Percentiles rank a stretch among this genome's conserved stretches.
phyloP scores from a whole-genome alignment of 2,797 vertebrate species.

The Acanthurus leucopareius region DNA sequence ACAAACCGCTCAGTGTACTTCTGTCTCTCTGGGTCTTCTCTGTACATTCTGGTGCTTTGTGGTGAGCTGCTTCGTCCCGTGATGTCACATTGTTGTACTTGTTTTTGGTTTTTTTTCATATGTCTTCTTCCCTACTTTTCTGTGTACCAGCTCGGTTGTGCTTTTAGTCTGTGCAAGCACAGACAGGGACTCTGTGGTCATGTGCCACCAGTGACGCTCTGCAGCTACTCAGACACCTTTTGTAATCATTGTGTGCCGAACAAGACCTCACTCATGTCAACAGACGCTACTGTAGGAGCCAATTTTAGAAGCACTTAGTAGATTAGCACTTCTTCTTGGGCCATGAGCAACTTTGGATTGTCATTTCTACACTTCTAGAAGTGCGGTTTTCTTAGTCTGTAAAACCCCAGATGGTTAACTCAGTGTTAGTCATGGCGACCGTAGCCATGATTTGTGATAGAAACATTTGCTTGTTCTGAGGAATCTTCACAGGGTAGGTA shows the following conservation, averaged over 20 bases:
- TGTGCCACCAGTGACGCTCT: constrained; percentile 58
- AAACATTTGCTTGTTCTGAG: constrained; percentile 55
- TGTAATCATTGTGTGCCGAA: constrained; percentile 47
- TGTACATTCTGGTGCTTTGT: constrained; percentile 75
- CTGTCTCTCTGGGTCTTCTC: constrained; percentile 61
- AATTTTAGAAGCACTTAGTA: constrained; percentile 52
- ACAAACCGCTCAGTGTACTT: constrained; percentile 52
- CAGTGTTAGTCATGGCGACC: constrained; percentile 54
- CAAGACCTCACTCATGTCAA: constrained; percentile 56
- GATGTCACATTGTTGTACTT: constrained; percentile 65
- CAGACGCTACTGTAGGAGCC: constrained; percentile 44
- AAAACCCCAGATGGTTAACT: constrained; percentile 51
- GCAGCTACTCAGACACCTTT: constrained; percentile 49
- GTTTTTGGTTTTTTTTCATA: constrained; percentile 33
- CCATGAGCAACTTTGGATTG: constrained; percentile 42
- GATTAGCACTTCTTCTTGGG: constrained; percentile 48
- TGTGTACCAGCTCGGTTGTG: constrained; percentile 55
- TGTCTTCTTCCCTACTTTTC: constrained; percentile 20
- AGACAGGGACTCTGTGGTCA: constrained; percentile 52
- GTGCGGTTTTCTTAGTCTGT: constrained; percentile 70
- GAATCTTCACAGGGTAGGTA: constrained; percentile 54
- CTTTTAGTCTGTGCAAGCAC: constrained; percentile 57
- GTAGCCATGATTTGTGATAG: constrained; percentile 54
- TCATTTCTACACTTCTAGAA: constrained; percentile 67
- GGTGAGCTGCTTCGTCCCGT: constrained; percentile 69